Conservation (phyloP, 2,113 vertebrate species). For the Zosterops pallidus region DNA sequence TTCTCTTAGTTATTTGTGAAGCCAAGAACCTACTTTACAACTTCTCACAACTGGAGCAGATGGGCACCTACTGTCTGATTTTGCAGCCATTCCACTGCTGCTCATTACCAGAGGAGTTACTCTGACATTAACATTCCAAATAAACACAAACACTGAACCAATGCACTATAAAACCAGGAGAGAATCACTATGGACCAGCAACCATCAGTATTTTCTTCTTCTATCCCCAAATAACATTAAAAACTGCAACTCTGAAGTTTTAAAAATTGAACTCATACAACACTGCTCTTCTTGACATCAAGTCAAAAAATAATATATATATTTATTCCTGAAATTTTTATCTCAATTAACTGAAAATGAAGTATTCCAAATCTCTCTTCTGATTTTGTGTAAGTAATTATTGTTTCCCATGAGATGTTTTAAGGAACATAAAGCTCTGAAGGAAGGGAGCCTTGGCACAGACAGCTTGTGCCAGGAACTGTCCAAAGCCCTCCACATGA, state of each 20-base stretch:
- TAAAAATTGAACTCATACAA: background rate
- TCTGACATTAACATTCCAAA: background rate
- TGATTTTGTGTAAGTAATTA: background rate
- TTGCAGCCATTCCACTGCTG: background rate
- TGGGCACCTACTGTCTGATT: background rate
- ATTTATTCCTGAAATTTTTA: background rate
- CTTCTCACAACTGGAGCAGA: background rate
- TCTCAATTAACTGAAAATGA: background rate
- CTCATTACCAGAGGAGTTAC: background rate
- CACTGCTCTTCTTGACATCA: background rate
- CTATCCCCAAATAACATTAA: background rate
- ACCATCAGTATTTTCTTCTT: background rate
- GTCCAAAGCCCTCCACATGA: background rate
- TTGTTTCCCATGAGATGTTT: accelerated
- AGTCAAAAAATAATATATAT: background rate
- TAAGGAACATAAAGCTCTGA: background rate
- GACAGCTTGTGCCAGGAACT: background rate
- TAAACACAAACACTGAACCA: background rate
- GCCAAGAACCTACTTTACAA: background rate
- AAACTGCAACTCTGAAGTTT: background rate
- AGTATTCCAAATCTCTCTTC: background rate
- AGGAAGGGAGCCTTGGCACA: background rate
- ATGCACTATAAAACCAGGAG: background rate
- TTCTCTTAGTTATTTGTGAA: background rate
- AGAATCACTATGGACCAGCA: background rate